A percentile compares a stretch with the other conserved stretches of the same genome.
Evolutionary conservation across 2,113 vertebrate species (phyloP).

Genomic region (Bostrychus sinensis): DNA sequence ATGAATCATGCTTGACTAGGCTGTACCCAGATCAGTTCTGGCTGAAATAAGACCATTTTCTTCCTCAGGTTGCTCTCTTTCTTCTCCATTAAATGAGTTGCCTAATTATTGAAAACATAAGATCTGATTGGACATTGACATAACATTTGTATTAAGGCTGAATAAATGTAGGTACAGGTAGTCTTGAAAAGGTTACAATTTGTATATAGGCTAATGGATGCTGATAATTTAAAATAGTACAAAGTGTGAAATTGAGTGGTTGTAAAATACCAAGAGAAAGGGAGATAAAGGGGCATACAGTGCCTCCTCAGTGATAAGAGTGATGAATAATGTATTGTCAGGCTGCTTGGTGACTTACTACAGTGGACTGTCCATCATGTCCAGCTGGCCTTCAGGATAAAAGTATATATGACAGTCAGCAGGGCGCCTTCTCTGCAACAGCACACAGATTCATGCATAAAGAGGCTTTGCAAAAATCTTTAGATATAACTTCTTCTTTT

Average conservation of each 20-base stretch:
- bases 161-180: conserved; percentile 9
- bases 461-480: no score
- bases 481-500: no score
- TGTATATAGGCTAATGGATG: conserved; percentile 36
- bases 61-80: neutral
- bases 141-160: neutral
- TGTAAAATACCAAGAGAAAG: conserved; percentile 49
- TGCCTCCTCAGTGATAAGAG: conserved; percentile 52
- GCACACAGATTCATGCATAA: conserved; percentile 3
- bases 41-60: no score
- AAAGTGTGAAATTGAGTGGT: conserved; percentile 5
- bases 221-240: conserved; percentile 38
- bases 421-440: conserved; percentile 13
- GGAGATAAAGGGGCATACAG: conserved; percentile 61
- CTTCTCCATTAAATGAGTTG: neutral
- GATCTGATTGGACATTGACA: neutral
- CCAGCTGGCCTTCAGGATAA: conserved; percentile 43
- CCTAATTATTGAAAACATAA: conserved; percentile 1
- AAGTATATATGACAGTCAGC: conserved; percentile 19
- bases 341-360: conserved; percentile 49
- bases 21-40: no score
- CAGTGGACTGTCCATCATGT: conserved; percentile 53
- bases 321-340: conserved; percentile 69
- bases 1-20: no score
- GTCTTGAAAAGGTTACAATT: conserved; percentile 27